A percentile compares a stretch with the other conserved stretches of the same genome.
Evolutionary conservation across 1,140 invertebrate species (phyloP).

Genomic region (Littorina saxatilis): DNA sequence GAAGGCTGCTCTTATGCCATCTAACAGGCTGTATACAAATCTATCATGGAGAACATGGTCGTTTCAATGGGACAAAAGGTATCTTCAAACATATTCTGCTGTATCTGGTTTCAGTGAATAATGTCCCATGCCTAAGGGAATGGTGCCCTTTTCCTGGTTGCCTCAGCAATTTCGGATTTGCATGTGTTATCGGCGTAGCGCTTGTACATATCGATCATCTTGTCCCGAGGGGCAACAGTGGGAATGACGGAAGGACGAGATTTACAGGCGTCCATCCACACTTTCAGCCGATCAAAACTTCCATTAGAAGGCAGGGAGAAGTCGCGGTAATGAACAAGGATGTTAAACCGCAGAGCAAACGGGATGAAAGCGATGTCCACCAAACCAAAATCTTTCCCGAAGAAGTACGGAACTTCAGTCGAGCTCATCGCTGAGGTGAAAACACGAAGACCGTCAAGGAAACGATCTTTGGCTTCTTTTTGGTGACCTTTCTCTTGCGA

Average conservation of each 20-base stretch:
- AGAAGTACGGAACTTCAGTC: slow-evolving; percentile 54
- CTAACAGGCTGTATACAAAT: too few species aligned
- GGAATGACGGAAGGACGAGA: slow-evolving; percentile 35
- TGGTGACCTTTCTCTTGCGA: slow-evolving; percentile 49
- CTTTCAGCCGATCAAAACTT: slow-evolving; percentile 45
- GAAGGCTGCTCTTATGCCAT: too few species aligned
- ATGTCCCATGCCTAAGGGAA: slow-evolving; percentile 34
- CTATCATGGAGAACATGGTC: too few species aligned
- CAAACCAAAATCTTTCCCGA: slow-evolving; percentile 50
- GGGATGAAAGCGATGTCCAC: slow-evolving; percentile 59
- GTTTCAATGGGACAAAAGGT: too few species aligned
- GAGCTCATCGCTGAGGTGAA: slow-evolving; percentile 46
- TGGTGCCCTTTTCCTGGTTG: slow-evolving; percentile 46
- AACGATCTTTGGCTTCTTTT: slow-evolving; percentile 45
- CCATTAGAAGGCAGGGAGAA: slow-evolving; percentile 56
- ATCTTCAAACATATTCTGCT: too few species aligned
- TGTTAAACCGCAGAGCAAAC: slow-evolving; percentile 43
- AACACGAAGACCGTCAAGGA: slow-evolving; percentile 49
- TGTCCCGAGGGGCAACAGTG: slow-evolving; percentile 41
- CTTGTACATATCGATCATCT: slow-evolving; percentile 46
- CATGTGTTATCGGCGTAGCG: slow-evolving; percentile 56
- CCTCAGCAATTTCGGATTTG: slow-evolving; percentile 53
- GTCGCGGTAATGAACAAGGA: slow-evolving; percentile 51
- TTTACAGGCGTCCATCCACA: slow-evolving; percentile 55
- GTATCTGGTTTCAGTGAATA: too few species aligned